phyloP scores from a whole-genome alignment of 1,140 invertebrate genomes.

The Scaptodrosophila lebanonensis region DNA sequence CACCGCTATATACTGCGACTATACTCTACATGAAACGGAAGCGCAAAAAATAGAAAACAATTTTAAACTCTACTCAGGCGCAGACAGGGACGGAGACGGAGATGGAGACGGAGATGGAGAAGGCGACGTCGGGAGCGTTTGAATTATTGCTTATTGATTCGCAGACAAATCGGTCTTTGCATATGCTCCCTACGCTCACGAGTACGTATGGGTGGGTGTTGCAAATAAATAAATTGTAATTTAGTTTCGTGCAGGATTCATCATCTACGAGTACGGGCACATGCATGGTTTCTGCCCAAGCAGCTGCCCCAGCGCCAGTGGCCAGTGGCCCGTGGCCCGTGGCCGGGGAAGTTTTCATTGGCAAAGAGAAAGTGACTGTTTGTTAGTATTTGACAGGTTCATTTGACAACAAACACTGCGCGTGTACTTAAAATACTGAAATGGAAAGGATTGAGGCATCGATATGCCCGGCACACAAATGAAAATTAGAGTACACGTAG shows the following conservation, averaged over 20 bases:
- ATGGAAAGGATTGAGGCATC: too few relatives aligned
- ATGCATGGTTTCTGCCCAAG: slow-evolving; percentile 8
- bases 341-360: too few relatives aligned
- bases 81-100: slow-evolving; percentile 52
- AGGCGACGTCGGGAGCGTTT: slow-evolving; percentile 52
- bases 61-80: slow-evolving; percentile 51
- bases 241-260: slow-evolving; percentile 62
- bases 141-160: slow-evolving; percentile 71
- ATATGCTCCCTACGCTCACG: slow-evolving; percentile 9
- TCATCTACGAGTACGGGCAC: slow-evolving; percentile 6
- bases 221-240: slow-evolving; percentile 72
- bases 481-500: too few relatives aligned
- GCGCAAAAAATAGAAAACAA: slow-evolving; percentile 68
- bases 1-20: slow-evolving; percentile 8
- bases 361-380: slow-evolving; percentile 67
- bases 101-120: too few relatives aligned
- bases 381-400: slow-evolving; percentile 68
- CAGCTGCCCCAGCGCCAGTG: too few relatives aligned
- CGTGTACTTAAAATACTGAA: slow-evolving; percentile 36
- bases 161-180: slow-evolving; percentile 59
- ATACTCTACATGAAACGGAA: slow-evolving; percentile 43
- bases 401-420: slow-evolving; percentile 44
- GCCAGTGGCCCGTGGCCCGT: too few relatives aligned
- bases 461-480: too few relatives aligned
- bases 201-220: slow-evolving; percentile 45